phyloP scores from a whole-genome alignment of 2,797 vertebrate genomes.

The Carapus acus region DNA sequence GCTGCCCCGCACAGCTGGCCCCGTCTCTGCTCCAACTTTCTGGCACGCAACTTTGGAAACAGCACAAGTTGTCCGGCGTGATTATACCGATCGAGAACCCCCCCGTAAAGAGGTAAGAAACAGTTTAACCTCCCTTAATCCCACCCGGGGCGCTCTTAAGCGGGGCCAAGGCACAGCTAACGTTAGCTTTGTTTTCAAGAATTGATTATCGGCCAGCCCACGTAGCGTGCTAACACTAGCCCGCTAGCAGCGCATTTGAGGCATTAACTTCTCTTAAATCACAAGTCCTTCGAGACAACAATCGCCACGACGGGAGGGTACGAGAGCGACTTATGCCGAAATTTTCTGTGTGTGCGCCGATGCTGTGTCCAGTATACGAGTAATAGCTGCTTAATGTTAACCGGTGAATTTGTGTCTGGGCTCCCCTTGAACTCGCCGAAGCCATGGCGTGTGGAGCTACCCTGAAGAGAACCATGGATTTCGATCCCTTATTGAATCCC shows the following conservation, averaged over 20 bases:
- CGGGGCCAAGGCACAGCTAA: no score
- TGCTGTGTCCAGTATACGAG: neutral
- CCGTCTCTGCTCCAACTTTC: conserved; percentile 55
- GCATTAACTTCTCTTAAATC: conserved; percentile 38
- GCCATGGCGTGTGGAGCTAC: conserved; percentile 97
- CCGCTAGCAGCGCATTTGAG: conserved; percentile 48
- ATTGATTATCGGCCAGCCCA: conserved; percentile 43
- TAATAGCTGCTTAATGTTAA: conserved; percentile 5
- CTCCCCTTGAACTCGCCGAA: conserved; percentile 36
- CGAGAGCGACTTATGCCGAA: neutral
- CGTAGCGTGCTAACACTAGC: conserved; percentile 50
- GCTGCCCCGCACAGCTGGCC: conserved; percentile 56
- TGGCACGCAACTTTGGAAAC: conserved; percentile 53
- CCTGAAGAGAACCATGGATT: conserved; percentile 97
- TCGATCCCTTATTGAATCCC: conserved; percentile 88
- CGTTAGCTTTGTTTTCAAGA: conserved; percentile 67
- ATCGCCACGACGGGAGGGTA: neutral
- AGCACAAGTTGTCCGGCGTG: conserved; percentile 20
- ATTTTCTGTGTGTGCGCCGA: neutral
- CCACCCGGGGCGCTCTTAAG: neutral
- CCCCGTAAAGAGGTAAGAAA: conserved; percentile 44
- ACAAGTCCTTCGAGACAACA: conserved; percentile 20
- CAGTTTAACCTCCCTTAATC: conserved; percentile 3
- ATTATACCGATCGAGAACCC: conserved; percentile 1
- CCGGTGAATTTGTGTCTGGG: conserved; percentile 33